These are phyloP conservation scores for Imbricaverruca yamaguchii DNA, from an alignment of 2,888 invertebrate species.

Conservation along the genomic window DNA sequence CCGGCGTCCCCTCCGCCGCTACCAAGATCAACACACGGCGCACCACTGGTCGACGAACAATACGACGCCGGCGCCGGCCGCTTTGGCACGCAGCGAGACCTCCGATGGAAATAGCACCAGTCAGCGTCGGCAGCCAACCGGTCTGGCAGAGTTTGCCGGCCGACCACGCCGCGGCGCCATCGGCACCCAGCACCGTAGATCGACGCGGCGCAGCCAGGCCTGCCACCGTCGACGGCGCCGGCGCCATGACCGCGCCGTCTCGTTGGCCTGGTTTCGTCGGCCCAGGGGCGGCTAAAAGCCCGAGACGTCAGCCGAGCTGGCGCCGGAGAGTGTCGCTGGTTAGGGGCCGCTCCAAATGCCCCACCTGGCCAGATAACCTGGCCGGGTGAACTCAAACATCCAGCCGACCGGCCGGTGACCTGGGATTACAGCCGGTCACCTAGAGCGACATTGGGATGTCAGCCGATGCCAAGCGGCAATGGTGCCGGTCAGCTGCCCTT, in stretches of 20 bases:
- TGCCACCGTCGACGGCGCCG: neutral
- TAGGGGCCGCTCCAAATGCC: neutral
- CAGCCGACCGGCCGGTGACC: too few relatives aligned
- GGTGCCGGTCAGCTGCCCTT: too few relatives aligned
- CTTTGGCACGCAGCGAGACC: neutral
- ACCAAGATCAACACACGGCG: slow-evolving; percentile 1
- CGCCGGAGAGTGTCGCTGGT: neutral
- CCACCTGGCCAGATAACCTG: neutral
- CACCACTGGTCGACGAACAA: neutral
- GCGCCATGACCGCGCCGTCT: too few relatives aligned
- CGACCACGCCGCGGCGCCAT: neutral
- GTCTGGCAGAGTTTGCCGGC: neutral
- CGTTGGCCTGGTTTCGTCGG: too few relatives aligned
- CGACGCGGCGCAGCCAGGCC: neutral
- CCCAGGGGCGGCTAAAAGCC: too few relatives aligned
- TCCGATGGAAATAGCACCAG: slow-evolving; percentile 1
- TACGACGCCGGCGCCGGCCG: neutral
- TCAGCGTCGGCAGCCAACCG: neutral
- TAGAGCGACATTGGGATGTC: too few relatives aligned
- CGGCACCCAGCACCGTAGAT: too few relatives aligned
- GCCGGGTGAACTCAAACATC: too few relatives aligned
- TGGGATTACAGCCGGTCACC: too few relatives aligned
- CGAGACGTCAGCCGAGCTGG: neutral
- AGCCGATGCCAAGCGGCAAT: too few relatives aligned
- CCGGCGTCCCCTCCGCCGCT: neutral